Percentiles rank a stretch among this genome's conserved stretches.
phyloP scores from a whole-genome alignment of 35 echinoderm and acorn worm genomes.

The Diadema setosum region DNA sequence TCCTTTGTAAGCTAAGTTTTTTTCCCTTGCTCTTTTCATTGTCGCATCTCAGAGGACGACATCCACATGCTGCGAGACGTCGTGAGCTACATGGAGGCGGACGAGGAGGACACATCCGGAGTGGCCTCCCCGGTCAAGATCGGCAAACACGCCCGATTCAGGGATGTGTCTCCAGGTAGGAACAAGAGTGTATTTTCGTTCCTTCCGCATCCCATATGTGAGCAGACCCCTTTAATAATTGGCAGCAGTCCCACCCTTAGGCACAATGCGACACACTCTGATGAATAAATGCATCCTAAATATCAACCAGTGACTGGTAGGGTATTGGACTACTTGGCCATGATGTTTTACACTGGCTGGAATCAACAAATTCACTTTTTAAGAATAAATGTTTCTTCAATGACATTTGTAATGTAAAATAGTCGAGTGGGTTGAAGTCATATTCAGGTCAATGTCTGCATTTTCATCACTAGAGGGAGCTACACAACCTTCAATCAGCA shows the following conservation, averaged over 20 bases:
- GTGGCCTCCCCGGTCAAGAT: background rate
- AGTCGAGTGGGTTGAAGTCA: no score
- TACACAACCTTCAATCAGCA: no score
- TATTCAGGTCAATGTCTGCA: no score
- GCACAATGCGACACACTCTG: background rate
- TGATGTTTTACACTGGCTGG: background rate
- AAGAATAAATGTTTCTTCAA: no score
- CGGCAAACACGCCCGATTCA: background rate
- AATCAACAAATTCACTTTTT: background rate
- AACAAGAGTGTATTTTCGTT: background rate
- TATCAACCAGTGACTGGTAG: no score
- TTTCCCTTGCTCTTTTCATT: no score
- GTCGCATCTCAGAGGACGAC: conserved; percentile 71
- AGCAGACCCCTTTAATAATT: background rate
- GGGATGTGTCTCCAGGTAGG: conserved; percentile 15
- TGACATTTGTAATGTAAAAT: no score
- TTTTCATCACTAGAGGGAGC: no score
- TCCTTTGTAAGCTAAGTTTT: no score
- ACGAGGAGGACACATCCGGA: conserved; percentile 38
- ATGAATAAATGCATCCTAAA: no score
- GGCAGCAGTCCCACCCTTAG: background rate
- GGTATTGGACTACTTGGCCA: background rate
- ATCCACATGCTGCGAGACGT: conserved; percentile 80
- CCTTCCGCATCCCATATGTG: background rate
- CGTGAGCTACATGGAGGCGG: conserved; percentile 68